Evolutionary conservation across 2,797 vertebrate genomes (phyloP), one percentile per base, ranked within the genome.

Genomic region (Ptychadena robeensis): DNA sequence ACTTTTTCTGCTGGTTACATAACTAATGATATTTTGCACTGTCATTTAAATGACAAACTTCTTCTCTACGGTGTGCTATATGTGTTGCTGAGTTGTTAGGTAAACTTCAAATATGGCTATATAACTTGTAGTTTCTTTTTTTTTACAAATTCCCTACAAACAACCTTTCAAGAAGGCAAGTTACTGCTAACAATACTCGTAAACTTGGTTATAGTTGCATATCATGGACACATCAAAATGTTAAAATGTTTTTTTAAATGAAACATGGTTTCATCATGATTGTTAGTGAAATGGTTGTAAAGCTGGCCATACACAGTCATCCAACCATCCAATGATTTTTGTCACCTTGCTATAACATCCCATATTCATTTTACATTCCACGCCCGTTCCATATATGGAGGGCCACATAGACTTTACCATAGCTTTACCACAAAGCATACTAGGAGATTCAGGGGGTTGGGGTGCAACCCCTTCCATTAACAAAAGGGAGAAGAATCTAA

Each of bases 101-200:
- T 92, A 91, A 93, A 91, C 91, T 90, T 90, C 88, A 91, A 88
- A 91, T 93, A 94, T 94, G 93, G 94, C 92, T 94, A 93, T 93
- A 91, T 86, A n/a, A 32, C 37, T 44, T 35, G 32, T 67, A 91
- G 93, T 28, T 34, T 91, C 93, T 38, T 61, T 71, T 91, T 94
- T 38, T 61, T 71, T 89, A 87, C 89, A 53, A n/a, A 90, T 82
- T 92, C 90, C 83, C 87, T 91, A 91, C 88, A 92, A 89, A 90
- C 90, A 93, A 88, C 89, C 89, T 88, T 89, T 89, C 91, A 90
- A 80, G 48, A 78, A 86, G 90, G 88, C 90, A 92, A 88, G 80
- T 89, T 90, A 91, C 88, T 89, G 89, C 82, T 88, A 86, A 89
- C 34, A 81, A 90, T 88, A 88, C 68, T 87, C 87, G 90, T 90